Percentiles rank a stretch among this genome's conserved stretches.
These are phyloP conservation scores for Drosophila infuscata DNA, from an alignment of 2,888 invertebrate genomes.

Conservation along the genomic window DNA sequence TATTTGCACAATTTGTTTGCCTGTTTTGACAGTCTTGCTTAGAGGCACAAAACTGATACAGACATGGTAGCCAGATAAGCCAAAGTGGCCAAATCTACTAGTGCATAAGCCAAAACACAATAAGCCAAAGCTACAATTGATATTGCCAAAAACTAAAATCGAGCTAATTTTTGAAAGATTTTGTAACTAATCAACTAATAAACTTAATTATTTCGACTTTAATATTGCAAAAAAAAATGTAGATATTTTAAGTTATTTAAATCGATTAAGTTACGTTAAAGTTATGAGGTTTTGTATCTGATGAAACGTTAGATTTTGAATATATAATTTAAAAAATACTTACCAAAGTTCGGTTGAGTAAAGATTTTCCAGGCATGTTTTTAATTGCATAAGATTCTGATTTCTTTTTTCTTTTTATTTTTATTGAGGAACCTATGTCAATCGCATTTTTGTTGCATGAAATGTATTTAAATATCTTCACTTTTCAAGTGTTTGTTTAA, in stretches of 20 bases:
- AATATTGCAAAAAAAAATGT: not conserved
- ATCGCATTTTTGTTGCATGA: not conserved
- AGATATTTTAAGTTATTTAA: too few species aligned
- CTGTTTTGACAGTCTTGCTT: slow-evolving; percentile 73
- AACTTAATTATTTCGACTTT: not conserved
- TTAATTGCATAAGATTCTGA: not conserved
- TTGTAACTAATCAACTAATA: not conserved
- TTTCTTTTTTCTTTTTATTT: not conserved
- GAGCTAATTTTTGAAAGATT: not conserved
- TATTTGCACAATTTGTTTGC: slow-evolving; percentile 82
- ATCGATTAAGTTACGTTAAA: too few species aligned
- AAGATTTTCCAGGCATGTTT: not conserved
- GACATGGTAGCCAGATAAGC: slow-evolving; percentile 49
- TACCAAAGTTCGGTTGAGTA: not conserved
- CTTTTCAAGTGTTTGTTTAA: not conserved
- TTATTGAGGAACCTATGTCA: too few species aligned
- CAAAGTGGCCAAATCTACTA: not conserved
- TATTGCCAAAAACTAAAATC: not conserved
- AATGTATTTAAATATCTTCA: not conserved
- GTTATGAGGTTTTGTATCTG: too few species aligned
- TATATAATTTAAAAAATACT: not conserved
- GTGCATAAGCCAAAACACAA: slow-evolving; percentile 6
- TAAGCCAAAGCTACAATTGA: not conserved
- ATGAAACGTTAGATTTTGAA: not conserved
- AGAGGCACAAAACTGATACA: slow-evolving; percentile 56